Percentiles rank a stretch among this genome's conserved stretches.
Conservation (phyloP, 2,888 invertebrate species). For the Drepana falcataria region DNA sequence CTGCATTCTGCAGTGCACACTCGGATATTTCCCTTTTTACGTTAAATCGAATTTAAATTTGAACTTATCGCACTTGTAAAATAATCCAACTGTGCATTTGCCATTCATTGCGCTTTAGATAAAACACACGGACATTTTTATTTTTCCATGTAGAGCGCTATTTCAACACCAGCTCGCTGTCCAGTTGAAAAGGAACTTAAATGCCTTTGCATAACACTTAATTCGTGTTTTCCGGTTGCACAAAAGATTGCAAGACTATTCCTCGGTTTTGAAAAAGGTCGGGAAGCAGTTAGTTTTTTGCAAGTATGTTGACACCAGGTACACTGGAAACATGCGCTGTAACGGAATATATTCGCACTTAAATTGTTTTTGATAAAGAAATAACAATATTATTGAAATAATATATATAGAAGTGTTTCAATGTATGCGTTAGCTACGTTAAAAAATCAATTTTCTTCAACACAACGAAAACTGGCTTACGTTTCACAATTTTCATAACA, state of each 20-base stretch:
- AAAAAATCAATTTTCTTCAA: too few relatives aligned
- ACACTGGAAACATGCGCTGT: too few relatives aligned
- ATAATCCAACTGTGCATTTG: constrained; percentile 39
- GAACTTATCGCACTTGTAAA: constrained; percentile 30
- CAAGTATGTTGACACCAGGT: too few relatives aligned
- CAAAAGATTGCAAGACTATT: constrained; percentile 31
- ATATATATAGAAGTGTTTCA: too few relatives aligned
- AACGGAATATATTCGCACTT: too few relatives aligned
- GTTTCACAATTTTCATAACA: too few relatives aligned
- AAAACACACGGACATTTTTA: constrained; percentile 41
- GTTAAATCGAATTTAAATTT: constrained; percentile 20
- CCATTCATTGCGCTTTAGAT: constrained; percentile 49
- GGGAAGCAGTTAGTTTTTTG: constrained; percentile 15
- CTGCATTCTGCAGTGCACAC: background rate
- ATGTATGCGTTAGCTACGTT: too few relatives aligned
- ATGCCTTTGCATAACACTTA: constrained; percentile 8
- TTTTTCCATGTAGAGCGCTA: constrained; percentile 37
- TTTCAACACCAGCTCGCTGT: constrained; percentile 19
- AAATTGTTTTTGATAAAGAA: too few relatives aligned
- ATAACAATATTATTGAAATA: too few relatives aligned
- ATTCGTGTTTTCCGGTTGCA: constrained; percentile 12
- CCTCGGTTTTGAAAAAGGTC: constrained; percentile 26
- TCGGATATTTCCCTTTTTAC: background rate
- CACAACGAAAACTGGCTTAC: too few relatives aligned
- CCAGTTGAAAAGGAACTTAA: constrained; percentile 16